Evolutionary conservation across 2,888 invertebrate genomes (phyloP).

Genomic region (Mactromeris polynyma): DNA sequence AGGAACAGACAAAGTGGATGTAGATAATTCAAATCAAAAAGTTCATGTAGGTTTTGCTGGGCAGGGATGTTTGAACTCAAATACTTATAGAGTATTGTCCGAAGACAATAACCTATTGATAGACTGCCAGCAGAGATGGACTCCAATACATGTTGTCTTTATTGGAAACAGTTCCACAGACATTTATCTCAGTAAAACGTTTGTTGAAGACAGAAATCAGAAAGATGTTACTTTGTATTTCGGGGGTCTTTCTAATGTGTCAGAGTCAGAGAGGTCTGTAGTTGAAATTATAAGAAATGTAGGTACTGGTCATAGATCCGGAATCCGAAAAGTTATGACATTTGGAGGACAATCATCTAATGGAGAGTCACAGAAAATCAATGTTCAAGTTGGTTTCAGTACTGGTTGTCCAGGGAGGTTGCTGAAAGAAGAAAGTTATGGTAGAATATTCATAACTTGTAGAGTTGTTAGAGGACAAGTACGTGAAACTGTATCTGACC

Average conservation of each 20-base stretch:
- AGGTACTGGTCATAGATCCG: not conserved
- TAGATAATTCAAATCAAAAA: constrained; percentile 9
- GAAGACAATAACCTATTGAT: constrained; percentile 25
- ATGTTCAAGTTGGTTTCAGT: constrained; percentile 31
- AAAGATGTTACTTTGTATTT: constrained; percentile 30
- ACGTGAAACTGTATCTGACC: not conserved
- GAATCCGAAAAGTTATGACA: constrained; percentile 30
- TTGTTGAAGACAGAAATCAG: not conserved
- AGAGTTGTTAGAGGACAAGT: not conserved
- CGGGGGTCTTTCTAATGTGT: constrained; percentile 15
- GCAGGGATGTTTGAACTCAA: constrained; percentile 1
- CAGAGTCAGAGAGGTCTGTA: not conserved
- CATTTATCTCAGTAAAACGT: constrained; percentile 46
- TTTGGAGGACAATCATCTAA: constrained; percentile 27
- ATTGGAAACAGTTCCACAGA: constrained; percentile 45
- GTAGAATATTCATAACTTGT: constrained; percentile 31
- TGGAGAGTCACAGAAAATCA: not conserved
- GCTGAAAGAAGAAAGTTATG: constrained; percentile 25
- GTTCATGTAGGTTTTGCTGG: constrained; percentile 24
- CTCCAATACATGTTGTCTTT: constrained; percentile 38
- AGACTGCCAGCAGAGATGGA: constrained; percentile 22
- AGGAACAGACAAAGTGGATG: constrained; percentile 20
- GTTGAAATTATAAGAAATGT: constrained; percentile 43
- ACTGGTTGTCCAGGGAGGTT: constrained; percentile 23
- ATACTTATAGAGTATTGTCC: constrained; percentile 30